Percentiles rank a stretch among this genome's conserved stretches.
These are phyloP conservation scores for Andrena haemorrhoa DNA, from an alignment of 2,888 invertebrate genomes.

Conservation along the genomic window DNA sequence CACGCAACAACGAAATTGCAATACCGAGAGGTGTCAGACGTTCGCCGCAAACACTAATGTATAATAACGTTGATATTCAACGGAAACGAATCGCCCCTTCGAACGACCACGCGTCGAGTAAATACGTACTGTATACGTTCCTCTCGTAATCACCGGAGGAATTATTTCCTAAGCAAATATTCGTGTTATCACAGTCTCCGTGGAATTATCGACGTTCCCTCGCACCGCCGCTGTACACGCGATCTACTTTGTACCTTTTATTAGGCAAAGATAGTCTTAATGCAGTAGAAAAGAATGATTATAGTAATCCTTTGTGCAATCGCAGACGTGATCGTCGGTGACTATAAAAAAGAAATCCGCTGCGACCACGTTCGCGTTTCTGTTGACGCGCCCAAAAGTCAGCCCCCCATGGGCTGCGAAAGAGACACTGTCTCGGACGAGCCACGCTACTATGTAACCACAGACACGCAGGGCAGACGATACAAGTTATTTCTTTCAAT, in stretches of 20 bases:
- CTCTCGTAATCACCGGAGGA: not conserved
- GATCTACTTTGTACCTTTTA: not conserved
- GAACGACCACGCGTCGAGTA: too few relatives aligned
- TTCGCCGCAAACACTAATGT: too few relatives aligned
- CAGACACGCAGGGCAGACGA: not conserved
- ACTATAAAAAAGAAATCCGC: too few relatives aligned
- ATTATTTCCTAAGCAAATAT: not conserved
- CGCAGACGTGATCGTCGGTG: too few relatives aligned
- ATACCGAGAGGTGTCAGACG: not conserved
- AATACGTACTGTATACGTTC: not conserved
- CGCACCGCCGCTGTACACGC: not conserved
- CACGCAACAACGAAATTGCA: not conserved
- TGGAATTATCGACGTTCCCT: not conserved
- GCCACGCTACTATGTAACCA: too few relatives aligned
- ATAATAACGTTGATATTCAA: not conserved
- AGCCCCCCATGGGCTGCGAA: too few relatives aligned
- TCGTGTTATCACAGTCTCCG: not conserved
- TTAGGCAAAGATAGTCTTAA: not conserved
- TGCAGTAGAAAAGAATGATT: not conserved
- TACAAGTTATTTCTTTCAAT: not conserved
- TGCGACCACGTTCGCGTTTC: too few relatives aligned
- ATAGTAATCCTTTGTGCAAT: too few relatives aligned
- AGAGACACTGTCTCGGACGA: too few relatives aligned
- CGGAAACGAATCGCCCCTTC: not conserved
- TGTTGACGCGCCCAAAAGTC: too few relatives aligned